These are phyloP conservation scores for Ophraella communa DNA, from an alignment of 2,888 invertebrate species.

Conservation along the genomic window DNA sequence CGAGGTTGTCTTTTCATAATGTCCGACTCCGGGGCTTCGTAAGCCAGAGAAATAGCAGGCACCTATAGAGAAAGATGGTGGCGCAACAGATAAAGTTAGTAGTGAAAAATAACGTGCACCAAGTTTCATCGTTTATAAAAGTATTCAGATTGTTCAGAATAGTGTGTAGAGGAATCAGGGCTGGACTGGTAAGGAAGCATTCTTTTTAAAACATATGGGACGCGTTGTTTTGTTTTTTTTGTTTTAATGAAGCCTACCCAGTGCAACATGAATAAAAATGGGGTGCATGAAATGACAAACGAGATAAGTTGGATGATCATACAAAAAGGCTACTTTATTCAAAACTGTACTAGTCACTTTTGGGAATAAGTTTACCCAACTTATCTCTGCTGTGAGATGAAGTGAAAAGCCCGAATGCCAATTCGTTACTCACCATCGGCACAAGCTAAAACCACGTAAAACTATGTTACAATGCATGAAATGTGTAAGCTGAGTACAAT, in stretches of 20 bases:
- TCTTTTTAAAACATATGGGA: slow-evolving; percentile 5
- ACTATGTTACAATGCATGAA: slow-evolving; percentile 9
- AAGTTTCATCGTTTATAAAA: slow-evolving; percentile 40
- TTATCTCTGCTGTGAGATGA: slow-evolving; percentile 37
- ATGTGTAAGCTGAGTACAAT: neutral
- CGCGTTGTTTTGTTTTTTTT: too few species aligned
- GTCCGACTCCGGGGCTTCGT: slow-evolving; percentile 98
- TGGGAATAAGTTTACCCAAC: slow-evolving; percentile 26
- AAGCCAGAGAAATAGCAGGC: slow-evolving; percentile 98
- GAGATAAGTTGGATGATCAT: slow-evolving; percentile 20
- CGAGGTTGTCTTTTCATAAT: slow-evolving; percentile 99
- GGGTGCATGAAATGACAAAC: slow-evolving; percentile 30
- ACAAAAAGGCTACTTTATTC: too few species aligned
- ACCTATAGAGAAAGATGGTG: slow-evolving; percentile 95
- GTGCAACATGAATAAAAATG: slow-evolving; percentile 49
- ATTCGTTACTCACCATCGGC: slow-evolving; percentile 33
- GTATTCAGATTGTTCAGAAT: slow-evolving; percentile 44
- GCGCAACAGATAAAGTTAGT: slow-evolving; percentile 63
- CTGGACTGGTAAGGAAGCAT: slow-evolving; percentile 13
- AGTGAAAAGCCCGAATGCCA: slow-evolving; percentile 12
- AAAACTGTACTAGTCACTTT: neutral
- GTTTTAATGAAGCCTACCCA: slow-evolving; percentile 18
- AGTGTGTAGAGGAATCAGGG: slow-evolving; percentile 47
- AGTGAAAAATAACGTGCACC: slow-evolving; percentile 53
- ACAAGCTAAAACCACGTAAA: slow-evolving; percentile 38